These are phyloP conservation scores for Seira sanloemensis DNA, from an alignment of 2,888 invertebrate species.

Conservation along the genomic window DNA sequence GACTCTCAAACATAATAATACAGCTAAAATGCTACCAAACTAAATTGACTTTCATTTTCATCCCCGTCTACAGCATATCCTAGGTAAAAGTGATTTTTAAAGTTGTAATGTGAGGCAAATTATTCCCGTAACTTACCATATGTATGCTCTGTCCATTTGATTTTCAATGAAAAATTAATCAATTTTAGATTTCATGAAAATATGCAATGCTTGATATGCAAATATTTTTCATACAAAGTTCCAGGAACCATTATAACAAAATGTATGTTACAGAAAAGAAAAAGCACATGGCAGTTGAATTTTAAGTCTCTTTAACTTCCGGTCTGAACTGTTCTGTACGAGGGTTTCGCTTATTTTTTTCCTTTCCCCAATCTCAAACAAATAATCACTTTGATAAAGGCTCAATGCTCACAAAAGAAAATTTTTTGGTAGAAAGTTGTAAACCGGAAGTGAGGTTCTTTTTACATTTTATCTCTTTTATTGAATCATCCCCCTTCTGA, in stretches of 20 bases:
- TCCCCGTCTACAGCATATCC: not conserved
- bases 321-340: not conserved
- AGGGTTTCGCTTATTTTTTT: not conserved
- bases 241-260: no score
- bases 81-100: not conserved
- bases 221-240: no score
- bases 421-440: not conserved
- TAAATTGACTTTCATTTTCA: not conserved
- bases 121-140: no score
- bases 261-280: no score
- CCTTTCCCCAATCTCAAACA: not conserved
- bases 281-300: no score
- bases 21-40: not conserved
- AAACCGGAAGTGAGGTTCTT: not conserved
- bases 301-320: slow-evolving; percentile 21
- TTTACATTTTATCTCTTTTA: not conserved
- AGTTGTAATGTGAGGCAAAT: no score
- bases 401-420: not conserved
- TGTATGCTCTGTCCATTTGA: no score
- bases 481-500: not conserved
- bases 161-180: no score
- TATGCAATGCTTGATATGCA: no score
- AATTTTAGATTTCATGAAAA: no score
- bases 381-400: not conserved
- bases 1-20: not conserved